phyloP scores from a whole-genome alignment of 2,113 vertebrate species.

The Clupea harengus region DNA sequence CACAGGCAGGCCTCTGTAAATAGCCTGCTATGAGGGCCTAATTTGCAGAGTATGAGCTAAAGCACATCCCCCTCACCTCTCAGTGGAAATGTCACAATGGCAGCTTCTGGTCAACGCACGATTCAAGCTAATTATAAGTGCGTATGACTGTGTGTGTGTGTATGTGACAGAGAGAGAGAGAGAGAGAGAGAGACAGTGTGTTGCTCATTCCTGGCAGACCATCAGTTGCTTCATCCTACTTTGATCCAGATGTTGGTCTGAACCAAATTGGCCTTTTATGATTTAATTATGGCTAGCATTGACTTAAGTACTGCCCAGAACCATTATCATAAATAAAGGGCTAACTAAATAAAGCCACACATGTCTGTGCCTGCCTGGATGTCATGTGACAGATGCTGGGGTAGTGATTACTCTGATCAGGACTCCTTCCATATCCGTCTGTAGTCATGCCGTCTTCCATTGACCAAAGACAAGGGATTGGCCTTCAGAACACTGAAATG shows the following conservation, averaged over 20 bases:
- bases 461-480: not conserved
- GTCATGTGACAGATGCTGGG: not conserved
- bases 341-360: not conserved
- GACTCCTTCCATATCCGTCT: not conserved
- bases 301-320: not conserved
- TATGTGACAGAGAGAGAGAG: not conserved
- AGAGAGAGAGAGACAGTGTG: not conserved
- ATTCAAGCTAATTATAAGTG: not conserved
- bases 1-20: slow-evolving; percentile 7
- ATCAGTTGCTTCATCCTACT: not conserved
- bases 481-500: not conserved
- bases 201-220: not conserved
- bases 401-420: not conserved
- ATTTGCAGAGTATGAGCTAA: not conserved
- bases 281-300: not conserved
- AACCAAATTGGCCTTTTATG: not conserved
- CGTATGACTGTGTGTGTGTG: not conserved
- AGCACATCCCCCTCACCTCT: not conserved
- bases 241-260: not conserved
- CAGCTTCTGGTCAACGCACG: slow-evolving; percentile 3
- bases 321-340: slow-evolving; percentile 12
- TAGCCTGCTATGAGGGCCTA: slow-evolving; percentile 12
- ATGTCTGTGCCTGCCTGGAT: slow-evolving; percentile 7
- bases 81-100: not conserved
- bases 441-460: not conserved